A percentile compares a stretch with the other conserved stretches of the same genome.
Conservation (phyloP, 2,888 invertebrate genomes). For the Cataglyphis altisquamis region DNA sequence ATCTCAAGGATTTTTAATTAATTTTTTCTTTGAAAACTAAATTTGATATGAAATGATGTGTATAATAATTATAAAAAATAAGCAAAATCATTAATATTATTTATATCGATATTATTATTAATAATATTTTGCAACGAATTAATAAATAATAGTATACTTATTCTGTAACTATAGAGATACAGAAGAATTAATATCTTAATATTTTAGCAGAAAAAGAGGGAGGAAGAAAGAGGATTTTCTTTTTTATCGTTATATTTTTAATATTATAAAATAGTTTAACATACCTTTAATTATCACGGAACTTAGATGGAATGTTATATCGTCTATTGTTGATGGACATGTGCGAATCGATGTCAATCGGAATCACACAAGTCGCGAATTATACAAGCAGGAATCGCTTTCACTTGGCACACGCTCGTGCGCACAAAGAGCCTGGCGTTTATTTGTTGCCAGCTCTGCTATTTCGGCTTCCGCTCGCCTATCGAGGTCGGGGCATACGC, state of each 20-base stretch:
- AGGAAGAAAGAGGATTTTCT: too few species aligned
- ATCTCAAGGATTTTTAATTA: conserved; percentile 15
- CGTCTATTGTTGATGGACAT: not conserved
- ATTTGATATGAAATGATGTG: not conserved
- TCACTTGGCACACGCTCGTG: conserved; percentile 67
- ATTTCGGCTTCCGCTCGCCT: conserved; percentile 66
- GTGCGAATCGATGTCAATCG: not conserved
- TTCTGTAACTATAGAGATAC: not conserved
- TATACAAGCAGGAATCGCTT: conserved; percentile 70
- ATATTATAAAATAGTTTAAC: too few species aligned
- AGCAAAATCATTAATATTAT: not conserved
- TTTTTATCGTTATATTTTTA: not conserved
- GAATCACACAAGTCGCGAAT: conserved; percentile 46
- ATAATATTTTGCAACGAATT: conserved; percentile 1
- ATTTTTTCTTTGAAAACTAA: not conserved
- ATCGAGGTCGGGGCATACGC: conserved; percentile 60
- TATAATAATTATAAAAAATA: not conserved
- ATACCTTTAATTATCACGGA: not conserved
- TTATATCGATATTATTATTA: too few species aligned
- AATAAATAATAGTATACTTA: not conserved
- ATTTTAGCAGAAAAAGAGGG: not conserved
- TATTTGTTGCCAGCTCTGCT: conserved; percentile 62
- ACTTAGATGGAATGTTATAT: not conserved
- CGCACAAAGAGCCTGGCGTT: conserved; percentile 48
- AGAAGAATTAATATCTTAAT: not conserved